A percentile compares a stretch with the other conserved stretches of the same genome.
Conservation (phyloP, 2,113 vertebrate genomes). For the Pelobates fuscus region DNA sequence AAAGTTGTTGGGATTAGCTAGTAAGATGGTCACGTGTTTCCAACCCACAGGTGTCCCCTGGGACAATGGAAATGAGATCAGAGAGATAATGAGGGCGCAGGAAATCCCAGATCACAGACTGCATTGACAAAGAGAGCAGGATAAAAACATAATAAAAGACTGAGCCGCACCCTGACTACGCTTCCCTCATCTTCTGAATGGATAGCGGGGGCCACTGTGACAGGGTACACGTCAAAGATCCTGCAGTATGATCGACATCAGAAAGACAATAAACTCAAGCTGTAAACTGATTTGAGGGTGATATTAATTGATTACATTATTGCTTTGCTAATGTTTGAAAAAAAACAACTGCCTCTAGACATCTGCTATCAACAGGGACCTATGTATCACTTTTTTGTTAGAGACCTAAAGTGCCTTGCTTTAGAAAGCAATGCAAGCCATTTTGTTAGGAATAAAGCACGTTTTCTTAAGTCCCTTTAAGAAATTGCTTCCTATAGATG, state of each 20-base stretch:
- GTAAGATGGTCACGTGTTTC: background rate
- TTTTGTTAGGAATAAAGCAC: background rate
- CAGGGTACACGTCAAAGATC: background rate
- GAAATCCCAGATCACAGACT: constrained; percentile 18
- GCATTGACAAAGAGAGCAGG: constrained; percentile 16
- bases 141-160: constrained; percentile 18
- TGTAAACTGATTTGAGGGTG: background rate
- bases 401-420: background rate
- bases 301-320: background rate
- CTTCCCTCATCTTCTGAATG: background rate
- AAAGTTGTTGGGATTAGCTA: background rate
- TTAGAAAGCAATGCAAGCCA: no score
- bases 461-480: background rate
- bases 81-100: constrained; percentile 13
- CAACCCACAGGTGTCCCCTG: constrained; percentile 23
- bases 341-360: background rate
- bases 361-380: background rate
- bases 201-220: background rate
- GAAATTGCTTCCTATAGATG: constrained; percentile 22
- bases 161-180: constrained; percentile 8
- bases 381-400: background rate
- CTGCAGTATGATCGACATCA: background rate
- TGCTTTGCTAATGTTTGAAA: background rate
- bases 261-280: background rate
- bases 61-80: constrained; percentile 30